Conservation (phyloP, 2,888 invertebrate species). For the Catocala fraxini region DNA sequence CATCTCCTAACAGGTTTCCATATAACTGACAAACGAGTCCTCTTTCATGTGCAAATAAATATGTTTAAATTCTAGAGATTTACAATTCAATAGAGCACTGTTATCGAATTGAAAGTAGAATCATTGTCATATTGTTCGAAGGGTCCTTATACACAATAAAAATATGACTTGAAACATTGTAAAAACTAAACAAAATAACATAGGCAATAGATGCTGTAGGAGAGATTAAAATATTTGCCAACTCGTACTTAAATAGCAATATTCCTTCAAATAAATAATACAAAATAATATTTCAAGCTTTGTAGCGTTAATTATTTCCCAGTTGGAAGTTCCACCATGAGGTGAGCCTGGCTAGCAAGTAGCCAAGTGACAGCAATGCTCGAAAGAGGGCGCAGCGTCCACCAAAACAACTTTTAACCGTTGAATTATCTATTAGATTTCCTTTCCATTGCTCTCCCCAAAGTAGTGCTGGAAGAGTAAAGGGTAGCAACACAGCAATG, state of each 20-base stretch:
- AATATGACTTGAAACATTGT: neutral
- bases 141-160: neutral
- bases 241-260: no score
- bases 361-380: constrained; percentile 70
- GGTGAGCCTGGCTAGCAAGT: constrained; percentile 63
- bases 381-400: constrained; percentile 70
- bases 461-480: neutral
- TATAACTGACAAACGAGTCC: no score
- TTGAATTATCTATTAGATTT: constrained; percentile 12
- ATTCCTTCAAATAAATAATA: neutral
- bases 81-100: constrained; percentile 12
- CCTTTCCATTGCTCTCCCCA: constrained; percentile 19
- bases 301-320: constrained; percentile 52
- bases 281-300: constrained; percentile 40
- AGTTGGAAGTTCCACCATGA: constrained; percentile 54
- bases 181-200: neutral
- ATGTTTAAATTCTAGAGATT: constrained; percentile 15
- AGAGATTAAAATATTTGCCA: neutral
- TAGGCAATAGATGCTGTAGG: neutral
- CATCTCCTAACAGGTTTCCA: constrained; percentile 1
- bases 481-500: constrained; percentile 53
- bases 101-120: constrained; percentile 12
- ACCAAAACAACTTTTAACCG: constrained; percentile 45
- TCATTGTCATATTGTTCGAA: constrained; percentile 6
- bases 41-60: constrained; percentile 22